phyloP scores from a whole-genome alignment of 2,113 vertebrate species.

The Brachypodius melanocephalos region DNA sequence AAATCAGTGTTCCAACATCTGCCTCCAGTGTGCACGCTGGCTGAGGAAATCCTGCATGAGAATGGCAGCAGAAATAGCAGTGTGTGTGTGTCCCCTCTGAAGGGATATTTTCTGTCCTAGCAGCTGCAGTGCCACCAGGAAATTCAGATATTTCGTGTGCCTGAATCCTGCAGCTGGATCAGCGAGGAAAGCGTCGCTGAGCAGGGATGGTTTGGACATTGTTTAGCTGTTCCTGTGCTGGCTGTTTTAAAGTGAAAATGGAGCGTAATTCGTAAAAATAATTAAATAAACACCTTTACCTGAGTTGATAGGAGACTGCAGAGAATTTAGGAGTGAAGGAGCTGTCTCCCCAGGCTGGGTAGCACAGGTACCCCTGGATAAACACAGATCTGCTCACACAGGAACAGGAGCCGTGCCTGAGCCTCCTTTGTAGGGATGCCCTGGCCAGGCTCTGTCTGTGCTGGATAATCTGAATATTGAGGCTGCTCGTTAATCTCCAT shows the following conservation, averaged over 20 bases:
- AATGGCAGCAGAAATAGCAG: not conserved
- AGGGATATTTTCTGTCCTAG: not conserved
- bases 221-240: not conserved
- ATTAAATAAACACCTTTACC: not conserved
- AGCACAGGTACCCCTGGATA: slow-evolving; percentile 65
- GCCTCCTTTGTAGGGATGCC: slow-evolving; percentile 73
- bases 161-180: not conserved
- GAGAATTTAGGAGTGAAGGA: slow-evolving; percentile 68
- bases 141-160: not conserved
- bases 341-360: slow-evolving; percentile 64
- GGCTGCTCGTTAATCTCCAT: slow-evolving; percentile 87
- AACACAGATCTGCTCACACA: slow-evolving; percentile 74
- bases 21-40: not conserved
- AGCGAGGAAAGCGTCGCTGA: not conserved
- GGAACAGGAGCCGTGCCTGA: slow-evolving; percentile 68
- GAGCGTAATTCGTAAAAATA: slow-evolving; percentile 2
- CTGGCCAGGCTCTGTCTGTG: slow-evolving; percentile 49
- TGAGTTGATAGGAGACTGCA: slow-evolving; percentile 71
- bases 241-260: not conserved
- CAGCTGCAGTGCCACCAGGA: not conserved
- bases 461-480: slow-evolving; percentile 73
- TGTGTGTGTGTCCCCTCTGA: not conserved
- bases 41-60: not conserved
- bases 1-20: not conserved
- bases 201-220: not conserved